phyloP scores from a whole-genome alignment of 2,888 invertebrate species.

The Xestia sexstrigata region DNA sequence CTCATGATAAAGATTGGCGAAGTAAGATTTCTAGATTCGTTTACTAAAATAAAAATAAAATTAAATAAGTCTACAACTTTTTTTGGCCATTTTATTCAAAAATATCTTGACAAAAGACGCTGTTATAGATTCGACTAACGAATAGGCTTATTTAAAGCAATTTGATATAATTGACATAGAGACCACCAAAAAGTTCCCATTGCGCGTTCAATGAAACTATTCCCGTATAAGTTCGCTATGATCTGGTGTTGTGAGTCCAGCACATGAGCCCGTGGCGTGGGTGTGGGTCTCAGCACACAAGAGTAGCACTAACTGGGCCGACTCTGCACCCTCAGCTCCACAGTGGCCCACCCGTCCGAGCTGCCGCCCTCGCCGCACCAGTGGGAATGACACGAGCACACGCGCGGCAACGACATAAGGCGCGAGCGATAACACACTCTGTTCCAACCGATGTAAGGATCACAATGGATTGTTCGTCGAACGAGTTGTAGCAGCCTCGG shows the following conservation, averaged over 20 bases:
- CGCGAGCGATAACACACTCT: conserved; percentile 63
- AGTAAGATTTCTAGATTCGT: background rate
- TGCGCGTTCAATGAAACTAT: background rate
- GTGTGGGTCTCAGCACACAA: conserved; percentile 66
- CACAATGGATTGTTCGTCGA: background rate
- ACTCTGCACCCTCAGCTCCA: conserved; percentile 94
- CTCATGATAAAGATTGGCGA: conserved; percentile 61
- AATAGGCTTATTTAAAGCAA: background rate
- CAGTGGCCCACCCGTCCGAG: conserved; percentile 99
- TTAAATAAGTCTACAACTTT: background rate
- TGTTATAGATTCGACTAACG: background rate
- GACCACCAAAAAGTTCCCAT: background rate
- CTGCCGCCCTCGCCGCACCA: conserved; percentile 99
- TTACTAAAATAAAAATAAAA: background rate
- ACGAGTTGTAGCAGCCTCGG: conserved; percentile 54
- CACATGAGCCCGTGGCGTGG: conserved; percentile 70
- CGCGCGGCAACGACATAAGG: conserved; percentile 78
- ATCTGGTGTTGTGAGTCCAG: conserved; percentile 43
- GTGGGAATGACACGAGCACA: conserved; percentile 96
- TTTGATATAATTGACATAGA: background rate
- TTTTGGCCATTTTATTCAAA: background rate
- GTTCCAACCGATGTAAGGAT: background rate
- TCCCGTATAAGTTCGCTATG: background rate
- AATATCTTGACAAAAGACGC: background rate
- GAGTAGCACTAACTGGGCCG: conserved; percentile 57